Conservation (phyloP, 2,888 invertebrate species). For the Phasia obesa region DNA sequence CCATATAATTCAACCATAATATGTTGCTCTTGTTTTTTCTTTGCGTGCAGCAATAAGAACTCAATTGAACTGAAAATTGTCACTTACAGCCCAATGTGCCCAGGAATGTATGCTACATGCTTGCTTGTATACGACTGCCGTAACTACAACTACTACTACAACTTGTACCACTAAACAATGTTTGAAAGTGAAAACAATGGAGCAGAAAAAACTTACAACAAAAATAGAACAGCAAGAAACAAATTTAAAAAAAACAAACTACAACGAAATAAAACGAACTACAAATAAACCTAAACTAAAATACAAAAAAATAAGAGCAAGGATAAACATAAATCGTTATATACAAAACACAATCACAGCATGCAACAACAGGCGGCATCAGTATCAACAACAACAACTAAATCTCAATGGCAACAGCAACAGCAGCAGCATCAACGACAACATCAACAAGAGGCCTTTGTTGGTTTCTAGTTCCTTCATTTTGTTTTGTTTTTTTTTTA, state of each 20-base stretch:
- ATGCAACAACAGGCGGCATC: constrained; percentile 46
- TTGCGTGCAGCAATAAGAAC: no score
- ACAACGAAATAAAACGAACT: constrained; percentile 57
- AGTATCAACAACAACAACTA: constrained; percentile 4
- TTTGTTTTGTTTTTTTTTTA: neutral
- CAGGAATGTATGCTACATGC: constrained; percentile 34
- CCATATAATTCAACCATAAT: no score
- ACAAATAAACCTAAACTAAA: constrained; percentile 59
- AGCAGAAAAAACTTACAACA: constrained; percentile 29
- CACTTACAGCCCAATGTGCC: constrained; percentile 5
- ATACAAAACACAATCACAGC: constrained; percentile 63
- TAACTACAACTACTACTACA: constrained; percentile 35
- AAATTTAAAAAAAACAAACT: constrained; percentile 16
- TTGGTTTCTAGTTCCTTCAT: constrained; percentile 28
- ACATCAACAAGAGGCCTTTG: constrained; percentile 57
- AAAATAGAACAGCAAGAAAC: constrained; percentile 27
- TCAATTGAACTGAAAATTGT: neutral
- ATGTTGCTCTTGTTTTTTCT: no score
- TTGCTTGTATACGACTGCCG: neutral
- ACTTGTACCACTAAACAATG: constrained; percentile 47
- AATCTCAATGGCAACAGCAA: constrained; percentile 28
- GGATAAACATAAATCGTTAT: constrained; percentile 69
- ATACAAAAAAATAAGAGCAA: constrained; percentile 49
- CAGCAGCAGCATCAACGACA: constrained; percentile 39
- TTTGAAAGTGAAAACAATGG: constrained; percentile 66